Percentiles rank a stretch among this genome's conserved stretches.
phyloP scores from a whole-genome alignment of 2,797 vertebrate species.

The Hylomyscus alleni region DNA sequence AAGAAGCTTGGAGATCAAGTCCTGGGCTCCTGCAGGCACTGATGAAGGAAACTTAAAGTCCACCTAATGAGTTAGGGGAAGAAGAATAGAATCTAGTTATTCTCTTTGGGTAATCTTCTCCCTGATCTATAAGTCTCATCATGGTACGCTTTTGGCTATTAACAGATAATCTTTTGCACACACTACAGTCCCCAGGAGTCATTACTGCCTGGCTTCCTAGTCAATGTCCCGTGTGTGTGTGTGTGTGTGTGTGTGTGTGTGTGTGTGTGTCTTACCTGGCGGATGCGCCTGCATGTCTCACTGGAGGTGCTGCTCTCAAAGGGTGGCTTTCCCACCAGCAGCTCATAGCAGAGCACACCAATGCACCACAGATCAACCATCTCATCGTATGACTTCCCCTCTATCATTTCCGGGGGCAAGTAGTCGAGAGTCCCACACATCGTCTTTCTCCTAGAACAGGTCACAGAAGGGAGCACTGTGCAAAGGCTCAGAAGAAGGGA shows the following conservation, averaged over 20 bases:
- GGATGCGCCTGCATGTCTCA: constrained; percentile 93
- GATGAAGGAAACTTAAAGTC: constrained; percentile 88
- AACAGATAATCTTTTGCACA: not conserved
- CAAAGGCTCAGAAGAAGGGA: not conserved
- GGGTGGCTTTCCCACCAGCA: constrained; percentile 92
- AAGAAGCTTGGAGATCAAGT: constrained; percentile 93
- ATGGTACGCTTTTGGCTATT: not conserved
- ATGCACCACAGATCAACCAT: constrained; percentile 95
- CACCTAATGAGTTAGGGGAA: constrained; percentile 64
- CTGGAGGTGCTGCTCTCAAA: constrained; percentile 91
- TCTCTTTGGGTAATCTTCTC: not conserved
- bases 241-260: not conserved
- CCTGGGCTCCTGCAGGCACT: constrained; percentile 90
- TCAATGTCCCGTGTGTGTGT: too few relatives aligned
- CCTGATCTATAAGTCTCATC: not conserved
- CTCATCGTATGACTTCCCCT: constrained; percentile 92
- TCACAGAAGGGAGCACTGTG: not conserved
- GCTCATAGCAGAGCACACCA: constrained; percentile 94
- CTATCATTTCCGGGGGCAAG: constrained; percentile 94
- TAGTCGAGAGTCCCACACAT: constrained; percentile 96
- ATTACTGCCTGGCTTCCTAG: accelerated
- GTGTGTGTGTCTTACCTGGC: constrained; percentile 88
- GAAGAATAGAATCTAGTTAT: constrained; percentile 5
- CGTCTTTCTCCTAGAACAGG: constrained; percentile 91
- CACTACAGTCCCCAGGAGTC: not conserved